Base-by-base conservation (phyloP, 2,113 vertebrate species). In the Brachirus orientalis region DNA sequence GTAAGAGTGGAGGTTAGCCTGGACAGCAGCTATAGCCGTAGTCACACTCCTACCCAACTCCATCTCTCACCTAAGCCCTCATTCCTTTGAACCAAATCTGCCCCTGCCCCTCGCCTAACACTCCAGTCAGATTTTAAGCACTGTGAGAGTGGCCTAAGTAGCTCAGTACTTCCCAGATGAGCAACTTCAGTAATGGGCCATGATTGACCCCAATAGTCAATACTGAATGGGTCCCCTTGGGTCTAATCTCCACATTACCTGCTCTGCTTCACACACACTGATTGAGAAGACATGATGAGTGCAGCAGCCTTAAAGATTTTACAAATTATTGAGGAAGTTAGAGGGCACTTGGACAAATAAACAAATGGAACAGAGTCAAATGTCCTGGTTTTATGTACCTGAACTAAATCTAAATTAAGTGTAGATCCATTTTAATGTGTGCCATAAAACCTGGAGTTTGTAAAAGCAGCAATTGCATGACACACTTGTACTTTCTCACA, bases 111-210 rank as follows among this genome's bases (percentile, higher is more conserved):
- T 66, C 77, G 73, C 75, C 61, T 84, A 82, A 85, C 80, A 86
- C 84, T 81, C 50, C 55, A 59, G 67, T 54, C 68, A 38, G 20
- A 62, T 47, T 80, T 55, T 89, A 89, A 89, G 89, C 83, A 83
- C 83, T 91, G 88, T 88, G 86, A 91, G 89, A 89, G 72, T 87
- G 80, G 82, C 75, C 86, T 84, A 82, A 91, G 89, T 87, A 84
- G 86, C 79, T 80, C 69, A 81, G 83, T 70, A 84, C 83, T 90
- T 90, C 82, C 90, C 88, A 90, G 77, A 85, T 85, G 74, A 90
- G 82, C 83, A 89, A 86, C 74, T 88, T 68, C 61, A 80, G 83
- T 90, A 90, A 91, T 88, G 83, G 86, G 83, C 79, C 70, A 37
- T 83, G 83, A 88, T 85, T 91, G 84, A 88, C 79, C 83, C 87